Base-by-base conservation (phyloP, 2,113 vertebrate genomes). In the Chaetorhynchus papuensis region DNA sequence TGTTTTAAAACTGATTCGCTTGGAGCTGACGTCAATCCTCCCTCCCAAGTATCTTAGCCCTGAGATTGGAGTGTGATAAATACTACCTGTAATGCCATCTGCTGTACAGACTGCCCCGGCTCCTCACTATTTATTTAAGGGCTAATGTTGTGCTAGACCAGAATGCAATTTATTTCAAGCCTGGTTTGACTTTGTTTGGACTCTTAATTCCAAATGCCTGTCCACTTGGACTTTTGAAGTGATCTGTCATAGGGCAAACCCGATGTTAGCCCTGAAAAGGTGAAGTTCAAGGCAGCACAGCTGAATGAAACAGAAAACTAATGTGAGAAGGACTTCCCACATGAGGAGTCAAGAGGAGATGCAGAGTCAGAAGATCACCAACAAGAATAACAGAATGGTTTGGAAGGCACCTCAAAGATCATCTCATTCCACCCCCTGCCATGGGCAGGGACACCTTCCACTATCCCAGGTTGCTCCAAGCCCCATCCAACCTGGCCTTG, bases 31-130 rank as follows among this genome's bases (percentile, higher is more conserved):
- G 49, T 95, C 88, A 95, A 1, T 52, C 10, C 77, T 83, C 26
- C 71, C 75, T 94, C 76, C 72, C 79, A 41, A 30, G 42, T 49
- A n/a, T 88, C 76, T 78, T 1, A 68, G 56, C 81, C 93, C 75
- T 74, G 85, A 89, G 60, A 88, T 2, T 53, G 61, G 83, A 94
- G 76, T 41, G 37, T 86, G 92, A 94, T 92, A 92, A 96, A 94
- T 90, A 39, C 20, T 68, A 95, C 93, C 95, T 96, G 83, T 93
- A 93, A 96, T 96, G 95, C 94, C 96, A 96, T 95, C 95, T 96
- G 94, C 94, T 27, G 88, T 92, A 94, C 92, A 87, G 88, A 86
- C 75, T 92, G 92, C 60, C 64, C 44, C 6, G 16, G 71, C 76
- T 90, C 56, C 47, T 52, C 37, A 11, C 59, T 66, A 20, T 75